A percentile compares a stretch with the other conserved stretches of the same genome.
Conservation (phyloP, 2,888 invertebrate species). For the Xestoiulus laeticollis region DNA sequence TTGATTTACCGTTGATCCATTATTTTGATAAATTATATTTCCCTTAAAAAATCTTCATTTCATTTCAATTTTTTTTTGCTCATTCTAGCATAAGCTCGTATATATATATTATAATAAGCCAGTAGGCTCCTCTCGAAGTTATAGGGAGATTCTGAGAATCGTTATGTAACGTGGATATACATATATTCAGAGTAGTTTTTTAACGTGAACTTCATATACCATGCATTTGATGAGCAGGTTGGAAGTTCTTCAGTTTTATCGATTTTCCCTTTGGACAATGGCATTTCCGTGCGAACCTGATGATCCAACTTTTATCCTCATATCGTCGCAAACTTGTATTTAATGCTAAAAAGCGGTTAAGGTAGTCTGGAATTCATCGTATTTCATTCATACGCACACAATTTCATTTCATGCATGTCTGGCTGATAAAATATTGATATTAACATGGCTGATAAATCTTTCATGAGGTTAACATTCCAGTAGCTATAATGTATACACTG, state of each 20-base stretch:
- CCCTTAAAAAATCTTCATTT: neutral
- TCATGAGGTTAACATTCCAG: neutral
- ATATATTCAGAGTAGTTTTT: neutral
- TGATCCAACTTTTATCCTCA: neutral
- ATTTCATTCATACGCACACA: neutral
- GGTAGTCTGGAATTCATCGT: neutral
- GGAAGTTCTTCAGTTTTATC: neutral
- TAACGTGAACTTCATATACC: neutral
- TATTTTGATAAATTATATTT: too few relatives aligned
- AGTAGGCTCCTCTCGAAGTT: neutral
- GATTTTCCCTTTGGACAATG: constrained; percentile 25
- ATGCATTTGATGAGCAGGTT: neutral
- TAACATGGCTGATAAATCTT: neutral
- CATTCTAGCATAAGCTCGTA: neutral
- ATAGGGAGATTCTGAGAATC: neutral
- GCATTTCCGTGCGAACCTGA: neutral
- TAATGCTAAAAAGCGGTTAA: neutral
- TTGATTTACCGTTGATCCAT: too few relatives aligned
- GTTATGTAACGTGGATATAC: neutral
- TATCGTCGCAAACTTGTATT: neutral
- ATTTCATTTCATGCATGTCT: neutral
- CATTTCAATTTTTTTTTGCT: neutral
- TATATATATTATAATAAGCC: neutral
- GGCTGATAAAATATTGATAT: constrained; percentile 5
- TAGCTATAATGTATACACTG: too few relatives aligned